These are phyloP conservation scores for Ennomos fuscantarius DNA, from an alignment of 2,888 invertebrate species.

Conservation along the genomic window DNA sequence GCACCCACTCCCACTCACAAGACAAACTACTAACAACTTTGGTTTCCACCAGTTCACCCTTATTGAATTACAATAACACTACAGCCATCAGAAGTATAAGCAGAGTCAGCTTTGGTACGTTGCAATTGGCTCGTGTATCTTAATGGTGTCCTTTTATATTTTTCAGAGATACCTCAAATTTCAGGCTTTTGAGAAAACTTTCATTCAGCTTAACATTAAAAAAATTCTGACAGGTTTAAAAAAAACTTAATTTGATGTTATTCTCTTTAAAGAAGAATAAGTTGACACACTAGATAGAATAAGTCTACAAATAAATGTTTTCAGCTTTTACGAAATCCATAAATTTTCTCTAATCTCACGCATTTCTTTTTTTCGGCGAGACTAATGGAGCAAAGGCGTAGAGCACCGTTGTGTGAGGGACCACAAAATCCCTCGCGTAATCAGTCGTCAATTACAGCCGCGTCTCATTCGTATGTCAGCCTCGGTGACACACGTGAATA, in stretches of 20 bases:
- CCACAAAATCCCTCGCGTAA: slow-evolving; percentile 57
- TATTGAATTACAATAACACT: slow-evolving; percentile 15
- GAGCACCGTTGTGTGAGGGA: slow-evolving; percentile 36
- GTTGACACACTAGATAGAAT: no score
- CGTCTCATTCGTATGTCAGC: slow-evolving; percentile 57
- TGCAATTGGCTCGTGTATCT: no score
- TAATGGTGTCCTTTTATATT: no score
- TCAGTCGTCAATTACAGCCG: slow-evolving; percentile 61
- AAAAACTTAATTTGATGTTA: no score
- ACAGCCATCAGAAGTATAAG: not conserved
- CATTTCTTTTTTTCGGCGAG: slow-evolving; percentile 4
- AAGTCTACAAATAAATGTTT: no score
- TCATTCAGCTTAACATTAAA: no score
- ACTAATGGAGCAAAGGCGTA: slow-evolving; percentile 23
- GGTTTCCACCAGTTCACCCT: slow-evolving; percentile 15
- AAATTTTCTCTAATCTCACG: slow-evolving; percentile 19
- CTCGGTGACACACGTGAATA: slow-evolving; percentile 45
- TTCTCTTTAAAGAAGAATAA: no score
- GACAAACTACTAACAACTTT: slow-evolving; percentile 24
- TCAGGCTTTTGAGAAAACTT: no score
- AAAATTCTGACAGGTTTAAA: no score
- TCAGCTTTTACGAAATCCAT: slow-evolving; percentile 15
- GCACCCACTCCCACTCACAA: slow-evolving; percentile 61
- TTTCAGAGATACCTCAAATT: no score
- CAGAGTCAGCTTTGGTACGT: not conserved